Conservation (phyloP, 2,797 vertebrate species). For the Peromyscus attwateri region DNA sequence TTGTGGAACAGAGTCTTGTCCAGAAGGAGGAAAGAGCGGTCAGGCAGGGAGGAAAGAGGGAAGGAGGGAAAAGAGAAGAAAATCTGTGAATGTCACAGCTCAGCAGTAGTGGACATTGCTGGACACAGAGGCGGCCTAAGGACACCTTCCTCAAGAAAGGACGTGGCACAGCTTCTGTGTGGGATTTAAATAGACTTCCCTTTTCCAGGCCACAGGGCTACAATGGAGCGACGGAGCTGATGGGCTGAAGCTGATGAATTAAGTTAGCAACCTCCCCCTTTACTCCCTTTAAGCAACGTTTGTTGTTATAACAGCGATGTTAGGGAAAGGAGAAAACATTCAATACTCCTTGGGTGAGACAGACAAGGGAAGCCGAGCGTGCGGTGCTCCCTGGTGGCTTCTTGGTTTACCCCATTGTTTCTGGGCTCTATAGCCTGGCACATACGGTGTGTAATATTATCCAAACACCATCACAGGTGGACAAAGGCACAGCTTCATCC, state of each 20-base stretch:
- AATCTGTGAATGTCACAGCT: neutral
- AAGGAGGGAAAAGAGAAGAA: neutral
- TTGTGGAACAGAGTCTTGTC: neutral
- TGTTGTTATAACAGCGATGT: neutral
- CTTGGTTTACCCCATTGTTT: conserved; percentile 44
- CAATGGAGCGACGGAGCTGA: neutral
- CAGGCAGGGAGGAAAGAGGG: neutral
- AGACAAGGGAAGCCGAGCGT: neutral
- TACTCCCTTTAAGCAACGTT: neutral
- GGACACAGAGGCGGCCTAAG: neutral
- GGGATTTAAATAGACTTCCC: neutral
- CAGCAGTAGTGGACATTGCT: neutral
- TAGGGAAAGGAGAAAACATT: neutral
- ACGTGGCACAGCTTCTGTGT: neutral
- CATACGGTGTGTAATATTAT: neutral
- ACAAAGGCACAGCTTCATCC: neutral
- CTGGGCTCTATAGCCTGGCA: neutral
- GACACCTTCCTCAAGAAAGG: fast-evolving
- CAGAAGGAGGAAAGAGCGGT: neutral
- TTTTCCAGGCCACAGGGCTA: neutral
- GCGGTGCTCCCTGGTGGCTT: neutral
- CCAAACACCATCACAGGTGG: neutral
- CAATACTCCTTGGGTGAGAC: neutral
- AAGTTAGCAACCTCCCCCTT: neutral
- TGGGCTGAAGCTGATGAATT: neutral